Conservation (phyloP, 2,888 invertebrate species). For the Thymelicus sylvestris region DNA sequence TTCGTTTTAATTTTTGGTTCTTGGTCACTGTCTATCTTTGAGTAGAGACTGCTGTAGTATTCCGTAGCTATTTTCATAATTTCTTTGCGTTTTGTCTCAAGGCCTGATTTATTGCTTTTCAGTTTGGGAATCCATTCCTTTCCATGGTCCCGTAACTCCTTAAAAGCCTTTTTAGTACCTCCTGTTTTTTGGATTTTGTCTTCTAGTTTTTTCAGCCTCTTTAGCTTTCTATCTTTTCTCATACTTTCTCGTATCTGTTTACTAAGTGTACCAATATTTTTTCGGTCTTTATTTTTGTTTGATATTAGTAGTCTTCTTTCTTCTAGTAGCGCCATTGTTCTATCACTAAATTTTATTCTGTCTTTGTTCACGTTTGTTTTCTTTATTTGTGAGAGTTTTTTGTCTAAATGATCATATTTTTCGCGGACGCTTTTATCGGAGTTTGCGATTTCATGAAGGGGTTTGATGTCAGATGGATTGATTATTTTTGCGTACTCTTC, state of each 20-base stretch:
- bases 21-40: neutral
- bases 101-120: neutral
- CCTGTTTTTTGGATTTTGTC: slow-evolving; percentile 41
- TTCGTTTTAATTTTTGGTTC: neutral
- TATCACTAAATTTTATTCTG: too few species aligned
- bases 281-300: too few species aligned
- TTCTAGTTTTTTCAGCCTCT: slow-evolving; percentile 40
- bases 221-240: slow-evolving; percentile 39
- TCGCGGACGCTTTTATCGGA: too few species aligned
- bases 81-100: neutral
- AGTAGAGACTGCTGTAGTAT: too few species aligned
- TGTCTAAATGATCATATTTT: too few species aligned
- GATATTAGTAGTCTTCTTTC: too few species aligned
- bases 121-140: slow-evolving; percentile 37
- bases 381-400: too few species aligned
- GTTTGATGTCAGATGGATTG: too few species aligned
- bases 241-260: slow-evolving; percentile 42
- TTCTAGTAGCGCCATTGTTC: too few species aligned
- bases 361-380: too few species aligned
- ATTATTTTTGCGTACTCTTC: too few species aligned
- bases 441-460: too few species aligned
- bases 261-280: slow-evolving; percentile 16
- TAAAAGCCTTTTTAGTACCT: slow-evolving; percentile 43
- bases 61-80: neutral
- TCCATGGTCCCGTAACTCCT: slow-evolving; percentile 38